Conservation (phyloP, 2,797 vertebrate species). For the Chaetophractus vellerosus region DNA sequence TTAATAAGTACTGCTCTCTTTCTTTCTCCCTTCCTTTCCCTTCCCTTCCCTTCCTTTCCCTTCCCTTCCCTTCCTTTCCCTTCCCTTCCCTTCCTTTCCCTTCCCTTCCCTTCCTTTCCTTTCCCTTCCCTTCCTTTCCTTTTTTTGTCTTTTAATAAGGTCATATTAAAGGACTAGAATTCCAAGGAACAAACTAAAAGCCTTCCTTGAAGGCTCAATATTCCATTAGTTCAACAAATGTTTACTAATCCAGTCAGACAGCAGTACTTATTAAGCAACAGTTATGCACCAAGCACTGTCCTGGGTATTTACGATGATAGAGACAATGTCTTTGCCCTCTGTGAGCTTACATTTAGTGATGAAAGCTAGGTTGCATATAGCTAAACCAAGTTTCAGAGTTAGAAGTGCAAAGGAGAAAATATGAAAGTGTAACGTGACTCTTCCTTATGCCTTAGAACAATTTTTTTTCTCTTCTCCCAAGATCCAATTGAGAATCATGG, state of each 20-base stretch:
- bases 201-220: neutral
- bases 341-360: neutral
- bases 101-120: too few relatives aligned
- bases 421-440: too few relatives aligned
- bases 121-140: neutral
- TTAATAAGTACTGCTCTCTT: too few relatives aligned
- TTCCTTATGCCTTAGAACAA: too few relatives aligned
- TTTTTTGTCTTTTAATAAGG: neutral
- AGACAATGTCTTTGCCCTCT: neutral
- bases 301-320: neutral
- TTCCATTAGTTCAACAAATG: neutral
- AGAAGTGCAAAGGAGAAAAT: too few relatives aligned
- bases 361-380: neutral
- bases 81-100: too few relatives aligned
- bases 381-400: neutral
- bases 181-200: neutral
- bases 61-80: too few relatives aligned
- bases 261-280: neutral
- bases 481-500: too few relatives aligned
- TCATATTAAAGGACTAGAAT: neutral
- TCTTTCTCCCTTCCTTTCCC: too few relatives aligned
- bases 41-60: too few relatives aligned
- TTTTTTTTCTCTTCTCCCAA: too few relatives aligned
- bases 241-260: constrained; percentile 29
- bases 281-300: neutral